phyloP scores from a whole-genome alignment of 2,113 vertebrate genomes.

The Pandion haliaetus region DNA sequence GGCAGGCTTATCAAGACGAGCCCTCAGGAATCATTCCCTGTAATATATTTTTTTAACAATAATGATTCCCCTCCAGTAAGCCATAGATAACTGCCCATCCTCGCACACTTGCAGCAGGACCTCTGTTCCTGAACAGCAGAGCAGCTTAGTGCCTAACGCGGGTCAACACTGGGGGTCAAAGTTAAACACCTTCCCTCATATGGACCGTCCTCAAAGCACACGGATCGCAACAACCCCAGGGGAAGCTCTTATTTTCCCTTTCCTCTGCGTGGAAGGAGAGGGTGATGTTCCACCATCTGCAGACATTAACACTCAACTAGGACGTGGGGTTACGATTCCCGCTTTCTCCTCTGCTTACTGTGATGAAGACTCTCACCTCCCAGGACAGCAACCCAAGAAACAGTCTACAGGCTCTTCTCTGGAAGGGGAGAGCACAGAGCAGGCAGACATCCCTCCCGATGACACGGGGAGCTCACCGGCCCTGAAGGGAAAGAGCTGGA shows the following conservation, averaged over 20 bases:
- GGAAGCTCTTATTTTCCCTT: neutral
- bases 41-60: too few relatives aligned
- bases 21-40: neutral
- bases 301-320: neutral
- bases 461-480: accelerated
- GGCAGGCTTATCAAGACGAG: neutral
- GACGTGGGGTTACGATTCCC: accelerated
- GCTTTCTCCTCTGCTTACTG: neutral
- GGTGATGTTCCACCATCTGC: neutral
- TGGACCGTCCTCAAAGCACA: neutral
- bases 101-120: neutral
- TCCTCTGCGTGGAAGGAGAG: neutral
- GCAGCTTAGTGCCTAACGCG: accelerated
- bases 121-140: neutral
- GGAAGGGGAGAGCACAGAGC: neutral
- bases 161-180: neutral
- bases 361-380: neutral
- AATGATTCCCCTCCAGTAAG: neutral
- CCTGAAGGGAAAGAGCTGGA: neutral
- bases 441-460: neutral
- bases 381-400: neutral
- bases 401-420: neutral
- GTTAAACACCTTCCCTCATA: neutral
- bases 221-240: neutral
- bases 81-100: neutral